Base-by-base conservation (phyloP, 2,888 invertebrate genomes). In the Eupithecia tripunctaria region DNA sequence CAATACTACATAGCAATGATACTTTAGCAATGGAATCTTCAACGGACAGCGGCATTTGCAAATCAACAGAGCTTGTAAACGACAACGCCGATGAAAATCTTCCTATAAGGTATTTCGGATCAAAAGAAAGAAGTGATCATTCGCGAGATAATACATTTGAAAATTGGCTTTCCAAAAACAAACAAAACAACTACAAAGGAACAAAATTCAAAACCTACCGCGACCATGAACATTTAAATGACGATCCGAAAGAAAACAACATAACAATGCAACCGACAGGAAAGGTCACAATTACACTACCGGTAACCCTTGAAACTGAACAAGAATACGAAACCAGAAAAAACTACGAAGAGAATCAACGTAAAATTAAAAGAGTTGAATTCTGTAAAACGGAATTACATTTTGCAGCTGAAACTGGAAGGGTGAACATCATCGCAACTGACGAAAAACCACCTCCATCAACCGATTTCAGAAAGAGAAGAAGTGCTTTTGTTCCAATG, bases 341-440 rank as follows among this genome's bases (percentile, higher is more conserved):
- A 32, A 84, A 73, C 75, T 87, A 84, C 75, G 93, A 93, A 73
- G 92, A 92, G 62, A 81, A 77, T 72, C 94, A 94, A 66, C 92
- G 94, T 80, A 95, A 94, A 85, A 92, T 95, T 1, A 97, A 97
- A 86, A 97, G 96, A 89, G 98, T 98, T 0, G 97, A 97, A 83
- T 98, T 98, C 88, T 97, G 97, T 85, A 98, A 98, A 92, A 98
- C 98, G 0, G 98, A 98, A 91, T 96, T 98, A 36, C 98, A 98
- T 88, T 98, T 98, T 86, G 97, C 97, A 0, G 97, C 97, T 21
- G 98, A 98, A 85, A 97, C 97, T 1, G 98, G 98, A 0, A 96
- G 96, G 82, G 97, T 98, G 0, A 97, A 98, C 85, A 97, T 98
- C 73, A 97, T 98, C 43, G 97, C 97, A 85, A 98, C 98, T 0